These are phyloP conservation scores for Orius insidiosus DNA, from an alignment of 1,140 invertebrate species.

Conservation along the genomic window DNA sequence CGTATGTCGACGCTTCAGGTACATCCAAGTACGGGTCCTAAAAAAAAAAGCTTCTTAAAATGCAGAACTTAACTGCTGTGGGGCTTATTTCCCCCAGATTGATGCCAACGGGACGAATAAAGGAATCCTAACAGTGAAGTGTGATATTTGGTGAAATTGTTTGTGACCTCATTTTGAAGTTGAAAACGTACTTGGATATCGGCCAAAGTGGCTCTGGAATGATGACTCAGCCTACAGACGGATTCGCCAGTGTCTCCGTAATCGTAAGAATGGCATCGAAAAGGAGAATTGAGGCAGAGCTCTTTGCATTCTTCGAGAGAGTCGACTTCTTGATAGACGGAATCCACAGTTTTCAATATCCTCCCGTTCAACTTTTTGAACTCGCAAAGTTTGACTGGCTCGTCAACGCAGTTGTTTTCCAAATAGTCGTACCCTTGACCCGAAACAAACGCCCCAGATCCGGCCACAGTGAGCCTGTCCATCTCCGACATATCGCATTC, in stretches of 20 bases:
- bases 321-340: conserved; percentile 76
- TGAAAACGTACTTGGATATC: conserved; percentile 52
- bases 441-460: conserved; percentile 50
- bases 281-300: conserved; percentile 69
- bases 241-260: conserved; percentile 82
- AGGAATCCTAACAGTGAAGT: too few relatives aligned
- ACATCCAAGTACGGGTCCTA: conserved; percentile 79
- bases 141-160: background rate
- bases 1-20: conserved; percentile 75
- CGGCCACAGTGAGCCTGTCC: conserved; percentile 72
- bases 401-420: conserved; percentile 79
- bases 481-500: conserved; percentile 76
- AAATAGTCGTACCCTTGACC: conserved; percentile 51
- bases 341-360: conserved; percentile 85
- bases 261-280: conserved; percentile 79
- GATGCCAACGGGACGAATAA: too few relatives aligned
- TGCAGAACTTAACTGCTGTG: too few relatives aligned
- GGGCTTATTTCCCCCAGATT: too few relatives aligned
- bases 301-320: conserved; percentile 73
- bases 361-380: conserved; percentile 74
- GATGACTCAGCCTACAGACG: conserved; percentile 81
- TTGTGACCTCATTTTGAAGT: background rate
- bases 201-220: conserved; percentile 68
- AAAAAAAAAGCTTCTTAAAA: conserved; percentile 8
- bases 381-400: conserved; percentile 78